Percentiles rank a stretch among this genome's conserved stretches.
Conservation (phyloP, 2,113 vertebrate species). For the Genyomyrus donnyi region DNA sequence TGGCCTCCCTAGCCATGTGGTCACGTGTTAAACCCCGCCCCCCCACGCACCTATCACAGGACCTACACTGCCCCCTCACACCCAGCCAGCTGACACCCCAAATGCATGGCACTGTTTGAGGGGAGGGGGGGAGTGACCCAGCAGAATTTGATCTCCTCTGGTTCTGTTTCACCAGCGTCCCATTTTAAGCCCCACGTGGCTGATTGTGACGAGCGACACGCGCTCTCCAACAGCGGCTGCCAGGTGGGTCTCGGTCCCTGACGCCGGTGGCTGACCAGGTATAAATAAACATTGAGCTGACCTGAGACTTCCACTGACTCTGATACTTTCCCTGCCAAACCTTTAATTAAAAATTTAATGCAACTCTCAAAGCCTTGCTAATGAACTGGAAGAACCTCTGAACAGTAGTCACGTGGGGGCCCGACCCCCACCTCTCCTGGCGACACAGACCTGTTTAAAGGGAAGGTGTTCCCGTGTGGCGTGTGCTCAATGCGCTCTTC, state of each 20-base stretch:
- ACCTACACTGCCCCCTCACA: neutral
- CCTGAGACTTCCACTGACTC: neutral
- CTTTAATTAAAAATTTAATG: constrained; percentile 2
- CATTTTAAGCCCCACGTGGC: neutral
- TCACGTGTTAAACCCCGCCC: neutral
- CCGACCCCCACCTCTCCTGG: neutral
- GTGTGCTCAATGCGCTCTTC: neutral
- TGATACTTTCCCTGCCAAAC: neutral
- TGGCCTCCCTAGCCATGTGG: neutral
- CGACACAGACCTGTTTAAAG: neutral
- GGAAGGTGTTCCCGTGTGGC: neutral
- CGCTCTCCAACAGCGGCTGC: neutral
- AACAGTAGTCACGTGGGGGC: neutral
- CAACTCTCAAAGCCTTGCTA: neutral
- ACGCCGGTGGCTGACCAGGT: neutral
- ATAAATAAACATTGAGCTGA: neutral
- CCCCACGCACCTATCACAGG: neutral
- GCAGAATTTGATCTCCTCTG: neutral
- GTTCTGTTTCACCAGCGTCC: neutral
- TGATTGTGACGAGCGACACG: neutral
- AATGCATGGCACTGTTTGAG: neutral
- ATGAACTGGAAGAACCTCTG: neutral
- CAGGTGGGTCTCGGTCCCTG: neutral
- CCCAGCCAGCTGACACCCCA: neutral
- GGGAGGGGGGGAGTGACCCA: neutral